Base-by-base conservation (phyloP, 1,140 invertebrate species). In the roundworm (Caenorhabditis elegans) region DNA sequence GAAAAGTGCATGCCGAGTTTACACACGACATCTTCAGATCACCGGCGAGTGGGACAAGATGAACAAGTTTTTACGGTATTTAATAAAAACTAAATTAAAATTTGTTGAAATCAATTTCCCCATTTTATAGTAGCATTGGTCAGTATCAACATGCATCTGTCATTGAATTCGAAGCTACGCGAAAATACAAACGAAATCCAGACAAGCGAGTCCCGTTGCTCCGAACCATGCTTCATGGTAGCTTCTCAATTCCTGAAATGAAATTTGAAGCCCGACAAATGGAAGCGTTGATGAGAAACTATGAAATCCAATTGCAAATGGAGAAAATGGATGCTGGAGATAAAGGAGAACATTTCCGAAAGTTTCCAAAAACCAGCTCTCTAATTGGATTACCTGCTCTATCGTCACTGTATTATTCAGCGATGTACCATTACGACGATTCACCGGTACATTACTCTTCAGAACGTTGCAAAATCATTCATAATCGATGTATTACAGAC, bases 381-480 rank as follows among this genome's bases (percentile, higher is more conserved):
- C 46, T 83, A 3, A 48, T 65, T 1, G 65, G 65, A 26, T 31
- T 65, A 17, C 49, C 82, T 6, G 60, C 82, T n/a, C 13, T 83
- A 22, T 53, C 76, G 0, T 79, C 82, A 8, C 82, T 83, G 6
- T 83, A 83, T 22, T 83, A 83, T 31, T 80, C 49, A 2, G 39
- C 19, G 8, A 79, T 83, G 28, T 83, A 83, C 26, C 82, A 83
- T 48, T 83, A 31, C 31, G 75, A 79, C 24, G 26, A 36, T 15
- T 28, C 75, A 3, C 5, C 46, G 34, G 80, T 82, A n/a, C n/a
- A n/a, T n/a, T n/a, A n/a, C n/a, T n/a, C n/a, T n/a, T n/a, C n/a
- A n/a, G n/a, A n/a, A n/a, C n/a, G n/a, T 10, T 28, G 26, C 13
- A 34, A 17, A 13, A 17, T 34, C 17, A 17, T 34, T 22, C 0